A percentile compares a stretch with the other conserved stretches of the same genome.
Conservation (phyloP, 2,113 vertebrate species). For the Entosphenus tridentatus region DNA sequence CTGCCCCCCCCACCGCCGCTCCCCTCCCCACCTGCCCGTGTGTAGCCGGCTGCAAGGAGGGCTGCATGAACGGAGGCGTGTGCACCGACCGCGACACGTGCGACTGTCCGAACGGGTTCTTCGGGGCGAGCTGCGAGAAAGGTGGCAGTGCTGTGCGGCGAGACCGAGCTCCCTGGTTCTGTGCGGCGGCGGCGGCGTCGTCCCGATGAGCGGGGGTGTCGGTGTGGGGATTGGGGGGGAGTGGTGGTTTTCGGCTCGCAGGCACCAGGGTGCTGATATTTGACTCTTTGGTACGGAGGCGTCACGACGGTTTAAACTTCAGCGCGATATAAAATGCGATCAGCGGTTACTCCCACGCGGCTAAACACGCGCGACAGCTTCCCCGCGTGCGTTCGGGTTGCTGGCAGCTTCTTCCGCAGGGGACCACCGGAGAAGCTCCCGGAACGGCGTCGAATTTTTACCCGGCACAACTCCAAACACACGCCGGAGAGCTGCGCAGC, state of each 20-base stretch:
- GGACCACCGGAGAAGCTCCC: no score
- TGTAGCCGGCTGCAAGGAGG: slow-evolving; percentile 46
- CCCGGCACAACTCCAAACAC: no score
- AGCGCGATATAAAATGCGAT: no score
- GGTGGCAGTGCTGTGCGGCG: slow-evolving; percentile 21
- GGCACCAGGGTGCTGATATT: background rate
- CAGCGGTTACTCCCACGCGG: no score
- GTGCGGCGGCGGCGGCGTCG: background rate
- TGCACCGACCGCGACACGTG: slow-evolving; percentile 52
- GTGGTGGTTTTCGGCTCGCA: background rate
- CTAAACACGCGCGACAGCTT: no score
- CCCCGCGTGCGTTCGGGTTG: no score
- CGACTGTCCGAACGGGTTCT: slow-evolving; percentile 57
- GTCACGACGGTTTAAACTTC: no score
- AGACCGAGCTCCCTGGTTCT: background rate
- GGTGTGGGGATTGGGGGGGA: background rate
- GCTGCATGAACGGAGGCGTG: slow-evolving; percentile 51
- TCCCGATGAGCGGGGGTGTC: background rate
- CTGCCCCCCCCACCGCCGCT: background rate
- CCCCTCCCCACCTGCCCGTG: background rate
- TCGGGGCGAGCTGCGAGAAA: slow-evolving; percentile 59
- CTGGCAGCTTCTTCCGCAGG: no score
- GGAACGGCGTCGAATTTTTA: no score
- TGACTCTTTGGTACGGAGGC: no score
- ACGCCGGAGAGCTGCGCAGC: no score